Conservation (phyloP, 2,888 invertebrate species). For the Vandiemenella viatica region DNA sequence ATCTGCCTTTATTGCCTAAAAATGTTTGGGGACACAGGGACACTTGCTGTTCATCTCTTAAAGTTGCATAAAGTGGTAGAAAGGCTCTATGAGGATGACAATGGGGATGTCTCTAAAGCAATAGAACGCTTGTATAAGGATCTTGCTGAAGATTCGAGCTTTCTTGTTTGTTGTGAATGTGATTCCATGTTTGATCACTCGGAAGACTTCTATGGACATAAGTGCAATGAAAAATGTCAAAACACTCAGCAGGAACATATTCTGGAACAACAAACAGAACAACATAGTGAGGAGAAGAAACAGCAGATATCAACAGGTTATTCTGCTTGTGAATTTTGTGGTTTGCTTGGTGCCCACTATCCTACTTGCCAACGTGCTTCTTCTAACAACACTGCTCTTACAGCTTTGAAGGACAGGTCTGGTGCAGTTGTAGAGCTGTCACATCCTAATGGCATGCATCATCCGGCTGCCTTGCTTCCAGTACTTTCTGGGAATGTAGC, state of each 20-base stretch:
- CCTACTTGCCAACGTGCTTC: slow-evolving; percentile 24
- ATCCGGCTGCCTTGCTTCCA: neutral
- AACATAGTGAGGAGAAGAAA: no score
- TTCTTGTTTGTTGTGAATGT: slow-evolving; percentile 66
- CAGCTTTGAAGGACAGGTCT: neutral
- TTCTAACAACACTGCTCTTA: slow-evolving; percentile 2
- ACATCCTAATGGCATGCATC: neutral
- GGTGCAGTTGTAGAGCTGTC: neutral
- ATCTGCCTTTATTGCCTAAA: slow-evolving; percentile 73
- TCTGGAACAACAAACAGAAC: no score
- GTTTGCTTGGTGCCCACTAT: slow-evolving; percentile 27
- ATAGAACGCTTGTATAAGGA: no score
- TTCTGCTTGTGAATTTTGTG: slow-evolving; percentile 26
- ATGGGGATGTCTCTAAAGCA: slow-evolving; percentile 49
- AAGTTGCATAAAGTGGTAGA: slow-evolving; percentile 65
- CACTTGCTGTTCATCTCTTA: slow-evolving; percentile 58
- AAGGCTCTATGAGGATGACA: slow-evolving; percentile 46
- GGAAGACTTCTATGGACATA: slow-evolving; percentile 61
- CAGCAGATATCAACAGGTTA: no score
- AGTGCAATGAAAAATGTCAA: slow-evolving; percentile 35
- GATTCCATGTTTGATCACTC: slow-evolving; percentile 61
- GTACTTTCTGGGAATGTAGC: neutral
- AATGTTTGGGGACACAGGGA: slow-evolving; percentile 66
- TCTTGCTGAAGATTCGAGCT: slow-evolving; percentile 51
- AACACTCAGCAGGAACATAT: no score